phyloP scores from a whole-genome alignment of 1,140 invertebrate genomes.

The Bombus confusus region DNA sequence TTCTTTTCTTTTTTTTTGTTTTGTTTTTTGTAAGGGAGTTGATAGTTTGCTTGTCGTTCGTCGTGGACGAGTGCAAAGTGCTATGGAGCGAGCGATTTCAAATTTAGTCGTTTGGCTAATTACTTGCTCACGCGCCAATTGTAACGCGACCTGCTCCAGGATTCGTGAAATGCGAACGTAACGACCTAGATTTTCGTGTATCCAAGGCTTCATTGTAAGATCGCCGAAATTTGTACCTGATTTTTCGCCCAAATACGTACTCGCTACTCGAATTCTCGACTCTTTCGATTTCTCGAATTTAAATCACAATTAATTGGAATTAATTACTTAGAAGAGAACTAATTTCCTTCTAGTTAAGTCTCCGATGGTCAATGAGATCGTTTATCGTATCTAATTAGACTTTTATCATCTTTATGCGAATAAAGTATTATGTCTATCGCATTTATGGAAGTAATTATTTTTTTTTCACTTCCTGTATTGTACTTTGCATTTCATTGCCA shows the following conservation, averaged over 20 bases:
- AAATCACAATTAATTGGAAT: no score
- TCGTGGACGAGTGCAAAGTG: slow-evolving; percentile 7
- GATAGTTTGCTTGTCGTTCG: not conserved
- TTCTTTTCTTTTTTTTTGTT: not conserved
- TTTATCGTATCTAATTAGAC: no score
- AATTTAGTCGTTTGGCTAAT: slow-evolving; percentile 20
- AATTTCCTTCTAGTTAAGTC: no score
- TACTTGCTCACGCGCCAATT: not conserved
- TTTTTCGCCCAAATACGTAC: not conserved
- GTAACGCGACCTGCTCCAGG: not conserved
- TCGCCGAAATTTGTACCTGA: not conserved
- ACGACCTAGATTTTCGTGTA: not conserved
- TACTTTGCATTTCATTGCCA: no score
- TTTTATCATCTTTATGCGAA: no score
- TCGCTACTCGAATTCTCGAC: no score
- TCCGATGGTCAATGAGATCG: no score
- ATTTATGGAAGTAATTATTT: no score
- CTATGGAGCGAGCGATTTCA: not conserved
- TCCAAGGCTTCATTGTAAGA: not conserved
- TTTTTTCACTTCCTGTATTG: no score
- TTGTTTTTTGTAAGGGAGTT: not conserved
- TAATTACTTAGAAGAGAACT: no score
- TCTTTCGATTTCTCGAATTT: no score
- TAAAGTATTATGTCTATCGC: no score
- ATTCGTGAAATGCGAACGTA: slow-evolving; percentile 9